Evolutionary conservation across 2,888 invertebrate species (phyloP).

Genomic region (Elegia similella): DNA sequence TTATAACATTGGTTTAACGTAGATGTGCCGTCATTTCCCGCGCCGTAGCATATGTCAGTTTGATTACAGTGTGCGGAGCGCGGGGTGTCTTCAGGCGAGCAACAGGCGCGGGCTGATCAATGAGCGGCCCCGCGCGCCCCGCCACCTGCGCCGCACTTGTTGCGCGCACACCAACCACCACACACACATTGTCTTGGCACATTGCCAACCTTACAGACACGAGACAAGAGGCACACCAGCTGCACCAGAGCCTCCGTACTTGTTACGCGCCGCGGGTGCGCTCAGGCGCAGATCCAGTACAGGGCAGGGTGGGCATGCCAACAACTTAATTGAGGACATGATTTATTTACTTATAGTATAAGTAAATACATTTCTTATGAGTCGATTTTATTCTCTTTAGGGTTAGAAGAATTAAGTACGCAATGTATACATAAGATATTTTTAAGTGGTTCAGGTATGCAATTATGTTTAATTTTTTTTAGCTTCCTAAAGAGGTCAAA

Average conservation of each 20-base stretch:
- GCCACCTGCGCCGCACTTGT: constrained; percentile 74
- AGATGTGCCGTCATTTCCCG: constrained; percentile 21
- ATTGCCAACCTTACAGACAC: constrained; percentile 16
- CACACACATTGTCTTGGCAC: not conserved
- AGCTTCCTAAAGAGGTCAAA: no score
- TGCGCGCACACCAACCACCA: constrained; percentile 58
- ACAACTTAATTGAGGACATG: no score
- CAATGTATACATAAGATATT: no score
- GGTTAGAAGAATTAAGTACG: no score
- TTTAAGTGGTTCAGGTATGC: no score
- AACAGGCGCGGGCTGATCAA: constrained; percentile 76
- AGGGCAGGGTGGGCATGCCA: no score
- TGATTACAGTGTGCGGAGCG: constrained; percentile 47
- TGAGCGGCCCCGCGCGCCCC: constrained; percentile 50
- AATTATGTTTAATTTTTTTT: no score
- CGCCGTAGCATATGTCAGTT: constrained; percentile 39
- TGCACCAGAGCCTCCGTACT: not conserved
- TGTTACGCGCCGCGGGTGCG: constrained; percentile 14
- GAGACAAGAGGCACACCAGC: constrained; percentile 1
- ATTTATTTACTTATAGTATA: no score
- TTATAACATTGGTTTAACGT: constrained; percentile 21
- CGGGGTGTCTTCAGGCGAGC: constrained; percentile 47
- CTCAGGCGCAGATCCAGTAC: no score
- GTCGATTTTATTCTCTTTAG: no score
- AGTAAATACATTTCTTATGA: no score